Percentiles rank a stretch among this genome's conserved stretches.
Evolutionary conservation across 2,797 vertebrate genomes (phyloP).

Genomic region (Merluccius polli): DNA sequence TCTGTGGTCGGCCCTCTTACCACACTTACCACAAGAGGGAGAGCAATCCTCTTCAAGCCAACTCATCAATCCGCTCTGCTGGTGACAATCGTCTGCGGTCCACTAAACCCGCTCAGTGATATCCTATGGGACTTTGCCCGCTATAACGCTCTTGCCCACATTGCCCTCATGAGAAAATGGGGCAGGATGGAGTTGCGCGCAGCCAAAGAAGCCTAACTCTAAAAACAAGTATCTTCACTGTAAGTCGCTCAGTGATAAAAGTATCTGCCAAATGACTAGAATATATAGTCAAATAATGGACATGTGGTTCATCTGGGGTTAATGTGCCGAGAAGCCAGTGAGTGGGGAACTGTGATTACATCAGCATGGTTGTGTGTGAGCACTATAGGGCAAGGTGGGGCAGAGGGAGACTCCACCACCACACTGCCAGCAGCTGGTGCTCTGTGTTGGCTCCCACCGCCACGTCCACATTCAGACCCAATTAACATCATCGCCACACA

Average conservation of each 20-base stretch:
- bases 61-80: not conserved
- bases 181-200: too few relatives aligned
- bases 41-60: not conserved
- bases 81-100: not conserved
- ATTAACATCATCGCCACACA: conserved; percentile 38
- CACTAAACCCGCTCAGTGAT: not conserved
- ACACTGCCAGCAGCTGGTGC: conserved; percentile 41
- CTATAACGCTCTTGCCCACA: not conserved
- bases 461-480: conserved; percentile 55
- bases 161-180: not conserved
- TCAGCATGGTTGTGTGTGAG: conserved; percentile 21
- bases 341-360: conserved; percentile 10
- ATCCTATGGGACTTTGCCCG: not conserved
- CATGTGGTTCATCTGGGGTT: not conserved
- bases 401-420: conserved; percentile 22
- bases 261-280: not conserved
- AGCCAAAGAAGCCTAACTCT: too few relatives aligned
- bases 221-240: too few relatives aligned
- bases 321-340: conserved; percentile 8
- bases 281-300: not conserved
- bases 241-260: not conserved
- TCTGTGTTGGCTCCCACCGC: conserved; percentile 50
- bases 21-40: not conserved
- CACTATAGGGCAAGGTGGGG: not conserved
- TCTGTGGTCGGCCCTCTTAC: not conserved